These are phyloP conservation scores for Imbricaverruca yamaguchii DNA, from an alignment of 2,888 invertebrate genomes.

Conservation along the genomic window DNA sequence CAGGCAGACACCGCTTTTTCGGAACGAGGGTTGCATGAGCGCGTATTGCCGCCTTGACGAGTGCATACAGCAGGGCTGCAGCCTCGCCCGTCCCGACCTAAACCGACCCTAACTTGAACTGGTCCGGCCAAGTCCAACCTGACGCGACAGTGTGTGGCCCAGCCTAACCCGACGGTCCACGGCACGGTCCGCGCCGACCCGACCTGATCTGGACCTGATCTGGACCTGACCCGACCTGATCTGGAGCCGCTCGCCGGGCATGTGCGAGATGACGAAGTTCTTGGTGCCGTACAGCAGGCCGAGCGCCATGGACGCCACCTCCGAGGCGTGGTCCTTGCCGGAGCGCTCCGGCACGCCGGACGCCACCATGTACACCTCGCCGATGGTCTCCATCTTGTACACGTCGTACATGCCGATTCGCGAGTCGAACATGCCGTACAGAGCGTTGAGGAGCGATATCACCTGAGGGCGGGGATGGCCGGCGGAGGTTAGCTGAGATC, in stretches of 20 bases:
- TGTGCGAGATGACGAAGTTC: conserved; percentile 36
- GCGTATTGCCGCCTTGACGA: no score
- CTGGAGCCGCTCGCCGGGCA: conserved; percentile 34
- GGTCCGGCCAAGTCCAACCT: no score
- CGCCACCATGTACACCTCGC: conserved; percentile 39
- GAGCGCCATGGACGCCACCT: conserved; percentile 38
- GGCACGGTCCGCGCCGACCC: no score
- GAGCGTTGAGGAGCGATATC: conserved; percentile 58
- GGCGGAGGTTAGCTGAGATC: no score
- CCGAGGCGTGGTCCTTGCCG: conserved; percentile 37
- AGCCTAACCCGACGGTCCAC: no score
- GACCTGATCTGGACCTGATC: no score
- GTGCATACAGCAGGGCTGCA: no score
- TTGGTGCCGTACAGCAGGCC: conserved; percentile 36
- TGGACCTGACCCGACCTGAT: conserved; percentile 26
- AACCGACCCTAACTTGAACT: no score
- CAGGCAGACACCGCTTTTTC: no score
- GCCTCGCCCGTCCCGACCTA: no score
- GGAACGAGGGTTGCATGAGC: no score
- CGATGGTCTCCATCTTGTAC: conserved; percentile 57
- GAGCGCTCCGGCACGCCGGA: conserved; percentile 37
- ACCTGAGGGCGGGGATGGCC: conserved; percentile 38
- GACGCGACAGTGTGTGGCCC: no score
- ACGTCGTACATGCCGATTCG: conserved; percentile 62
- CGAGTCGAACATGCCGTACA: conserved; percentile 63